Conservation (phyloP, 2,797 vertebrate species). For the Centroberyx gerrardi region DNA sequence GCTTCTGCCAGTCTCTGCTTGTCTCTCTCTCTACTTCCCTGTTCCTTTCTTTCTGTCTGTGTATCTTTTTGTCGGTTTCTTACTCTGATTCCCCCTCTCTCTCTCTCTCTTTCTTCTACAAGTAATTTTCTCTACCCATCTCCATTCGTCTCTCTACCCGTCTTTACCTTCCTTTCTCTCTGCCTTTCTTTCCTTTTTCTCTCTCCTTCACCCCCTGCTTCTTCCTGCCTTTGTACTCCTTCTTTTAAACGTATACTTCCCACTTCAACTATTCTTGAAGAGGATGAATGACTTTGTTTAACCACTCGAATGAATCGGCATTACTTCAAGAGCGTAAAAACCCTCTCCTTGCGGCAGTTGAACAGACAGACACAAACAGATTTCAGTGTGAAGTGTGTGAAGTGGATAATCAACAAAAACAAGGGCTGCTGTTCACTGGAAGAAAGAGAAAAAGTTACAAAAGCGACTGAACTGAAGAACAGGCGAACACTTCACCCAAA, state of each 20-base stretch:
- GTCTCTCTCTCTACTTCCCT: background rate
- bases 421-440: background rate
- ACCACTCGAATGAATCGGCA: slow-evolving; percentile 18
- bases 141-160: too few relatives aligned
- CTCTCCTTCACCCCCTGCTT: too few relatives aligned
- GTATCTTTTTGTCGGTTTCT: background rate
- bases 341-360: background rate
- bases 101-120: slow-evolving; percentile 1
- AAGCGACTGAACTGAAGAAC: background rate
- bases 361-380: background rate
- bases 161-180: background rate
- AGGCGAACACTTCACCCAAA: too few relatives aligned
- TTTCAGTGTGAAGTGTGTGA: slow-evolving; percentile 1
- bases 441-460: background rate
- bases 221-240: background rate
- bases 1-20: too few relatives aligned
- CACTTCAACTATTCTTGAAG: slow-evolving; percentile 22
- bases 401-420: slow-evolving; percentile 24
- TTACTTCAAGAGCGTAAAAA: background rate
- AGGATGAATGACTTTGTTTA: slow-evolving; percentile 10
- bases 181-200: too few relatives aligned
- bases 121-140: background rate
- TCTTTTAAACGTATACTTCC: background rate
- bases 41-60: slow-evolving; percentile 1
- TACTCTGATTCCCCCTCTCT: background rate